Base-by-base conservation (phyloP, 2,888 invertebrate genomes). In the Branchinecta sandiegonensis region DNA sequence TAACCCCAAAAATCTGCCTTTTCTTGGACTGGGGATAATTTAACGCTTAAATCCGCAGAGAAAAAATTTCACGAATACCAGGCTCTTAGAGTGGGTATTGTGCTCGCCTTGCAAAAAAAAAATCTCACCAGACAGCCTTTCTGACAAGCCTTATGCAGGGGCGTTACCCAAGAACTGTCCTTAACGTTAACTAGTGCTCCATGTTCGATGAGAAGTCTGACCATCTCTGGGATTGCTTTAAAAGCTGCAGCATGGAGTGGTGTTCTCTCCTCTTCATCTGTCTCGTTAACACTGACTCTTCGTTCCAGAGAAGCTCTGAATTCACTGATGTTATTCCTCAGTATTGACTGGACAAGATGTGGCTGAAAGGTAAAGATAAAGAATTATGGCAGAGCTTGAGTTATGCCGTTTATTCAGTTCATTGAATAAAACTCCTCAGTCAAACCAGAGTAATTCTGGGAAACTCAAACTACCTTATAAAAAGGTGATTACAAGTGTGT, bases 201-300 rank as follows among this genome's bases (percentile, higher is more conserved):
- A 56, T 56, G 56, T 10, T 56, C 56, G 8, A 56, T 14, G 17
- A 56, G 56, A n/a, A 56, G 56, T 56, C 17, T 56, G 14, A 56
- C 56, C 17, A 56, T 56, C 14, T 56, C 17, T 8, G 8, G 17
- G 9, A 8, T 56, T 56, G 14, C 56, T 56, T 56, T 56, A 17
- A 56, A 56, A 56, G 56, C 56, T 8, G 56, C 56, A 56, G 56
- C 56, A 56, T 56, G 56, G 8, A 56, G 56, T 10, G 56, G 56
- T n/a, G 9, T 56, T 56, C 56, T 56, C 8, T 56, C 17, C 8
- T n/a, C 56, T 14, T 56, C n/a, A 17, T 56, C 56, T 56, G 17
- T 14, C 56, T 56, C 56, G 17, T 56, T 56, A 8, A 56, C 56
- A 2, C 17, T 17, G 9, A 56, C 56, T 56, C 56, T 56, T 10